Conservation (phyloP, 1,140 invertebrate genomes). For the Prorops nasuta region DNA sequence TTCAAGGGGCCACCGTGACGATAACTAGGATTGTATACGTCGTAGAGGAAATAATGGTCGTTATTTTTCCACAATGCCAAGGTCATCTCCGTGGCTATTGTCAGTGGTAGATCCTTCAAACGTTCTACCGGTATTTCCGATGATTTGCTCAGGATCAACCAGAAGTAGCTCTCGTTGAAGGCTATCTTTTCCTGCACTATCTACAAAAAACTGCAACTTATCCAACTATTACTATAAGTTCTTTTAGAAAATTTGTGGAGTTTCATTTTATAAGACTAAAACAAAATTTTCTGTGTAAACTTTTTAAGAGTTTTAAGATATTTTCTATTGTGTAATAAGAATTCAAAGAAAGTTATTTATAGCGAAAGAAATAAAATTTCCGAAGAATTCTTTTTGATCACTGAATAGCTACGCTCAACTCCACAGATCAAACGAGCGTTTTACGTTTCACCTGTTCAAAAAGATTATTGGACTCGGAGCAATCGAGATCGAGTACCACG, state of each 20-base stretch:
- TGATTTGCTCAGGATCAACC: slow-evolving; percentile 27
- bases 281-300: no score
- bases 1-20: slow-evolving; percentile 56
- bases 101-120: slow-evolving; percentile 27
- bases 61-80: slow-evolving; percentile 18
- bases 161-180: slow-evolving; percentile 40
- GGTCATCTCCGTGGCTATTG: slow-evolving; percentile 35
- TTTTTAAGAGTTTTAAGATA: no score
- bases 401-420: no score
- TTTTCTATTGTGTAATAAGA: no score
- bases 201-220: slow-evolving; percentile 4
- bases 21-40: slow-evolving; percentile 54
- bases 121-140: slow-evolving; percentile 12
- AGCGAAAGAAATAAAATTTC: no score
- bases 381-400: no score
- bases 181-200: slow-evolving; percentile 18
- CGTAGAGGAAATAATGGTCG: slow-evolving; percentile 28
- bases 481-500: slow-evolving; percentile 34
- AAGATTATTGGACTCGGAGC: slow-evolving; percentile 21
- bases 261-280: no score
- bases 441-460: slow-evolving; percentile 30
- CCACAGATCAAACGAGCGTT: no score
- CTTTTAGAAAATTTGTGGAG: neutral
- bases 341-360: no score
- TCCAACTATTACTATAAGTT: neutral